Evolutionary conservation across 2,113 vertebrate genomes (phyloP).

Genomic region (Poeciliopsis turrubarensis): DNA sequence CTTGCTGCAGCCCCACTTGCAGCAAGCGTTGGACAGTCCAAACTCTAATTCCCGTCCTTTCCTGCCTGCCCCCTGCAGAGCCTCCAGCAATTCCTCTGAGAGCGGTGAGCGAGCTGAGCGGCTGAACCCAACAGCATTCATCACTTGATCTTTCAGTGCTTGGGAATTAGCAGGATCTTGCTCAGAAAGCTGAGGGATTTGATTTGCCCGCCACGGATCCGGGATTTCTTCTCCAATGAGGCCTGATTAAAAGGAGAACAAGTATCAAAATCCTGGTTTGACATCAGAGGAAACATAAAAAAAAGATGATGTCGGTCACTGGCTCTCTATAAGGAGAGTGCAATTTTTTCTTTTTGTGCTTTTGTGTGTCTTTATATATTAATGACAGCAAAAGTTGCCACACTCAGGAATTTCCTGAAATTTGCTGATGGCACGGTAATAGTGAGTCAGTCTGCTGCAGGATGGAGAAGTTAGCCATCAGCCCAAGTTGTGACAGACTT

Average conservation of each 20-base stretch:
- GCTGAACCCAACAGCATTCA: slow-evolving; percentile 49
- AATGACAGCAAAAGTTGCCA: not conserved
- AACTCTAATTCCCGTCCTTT: slow-evolving; percentile 78
- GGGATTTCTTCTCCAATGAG: slow-evolving; percentile 60
- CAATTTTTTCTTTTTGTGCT: not conserved
- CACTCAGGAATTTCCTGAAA: not conserved
- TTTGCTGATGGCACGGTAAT: not conserved
- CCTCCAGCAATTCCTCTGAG: slow-evolving; percentile 74
- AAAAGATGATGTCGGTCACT: not conserved
- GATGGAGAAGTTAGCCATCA: not conserved
- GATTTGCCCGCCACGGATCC: slow-evolving; percentile 67
- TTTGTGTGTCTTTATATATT: not conserved
- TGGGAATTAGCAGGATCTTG: slow-evolving; percentile 48
- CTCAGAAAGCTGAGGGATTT: slow-evolving; percentile 50
- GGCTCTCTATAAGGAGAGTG: not conserved
- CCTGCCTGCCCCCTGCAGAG: slow-evolving; percentile 72
- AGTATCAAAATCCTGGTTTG: slow-evolving; percentile 2
- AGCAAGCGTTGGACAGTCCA: slow-evolving; percentile 84
- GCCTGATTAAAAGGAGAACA: slow-evolving; percentile 43
- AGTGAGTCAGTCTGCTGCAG: not conserved
- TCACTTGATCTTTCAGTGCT: slow-evolving; percentile 41
- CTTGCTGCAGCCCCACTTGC: slow-evolving; percentile 87
- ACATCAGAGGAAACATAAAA: not conserved
- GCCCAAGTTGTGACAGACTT: not conserved
- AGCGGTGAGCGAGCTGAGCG: slow-evolving; percentile 67